These are phyloP conservation scores for Rhizoglyphus robini DNA, from an alignment of 1,140 invertebrate genomes.

Conservation along the genomic window DNA sequence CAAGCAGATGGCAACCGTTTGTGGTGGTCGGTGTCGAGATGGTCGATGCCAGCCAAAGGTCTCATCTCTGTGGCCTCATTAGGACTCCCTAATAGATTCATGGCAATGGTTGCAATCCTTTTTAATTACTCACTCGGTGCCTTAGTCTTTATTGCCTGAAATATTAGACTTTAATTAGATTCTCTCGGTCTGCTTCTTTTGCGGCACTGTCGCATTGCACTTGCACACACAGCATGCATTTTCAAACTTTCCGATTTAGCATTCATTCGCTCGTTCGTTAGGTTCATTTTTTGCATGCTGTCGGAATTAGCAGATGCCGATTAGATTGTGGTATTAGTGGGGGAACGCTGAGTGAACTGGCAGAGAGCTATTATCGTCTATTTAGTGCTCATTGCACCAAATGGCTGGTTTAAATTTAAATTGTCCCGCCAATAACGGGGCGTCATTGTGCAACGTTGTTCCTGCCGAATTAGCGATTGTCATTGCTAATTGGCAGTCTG, in stretches of 20 bases:
- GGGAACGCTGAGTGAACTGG: not conserved
- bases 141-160: not conserved
- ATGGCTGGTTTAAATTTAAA: no score
- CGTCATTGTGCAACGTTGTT: no score
- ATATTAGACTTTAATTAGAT: not conserved
- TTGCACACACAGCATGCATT: no score
- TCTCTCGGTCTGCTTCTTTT: not conserved
- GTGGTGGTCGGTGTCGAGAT: no score
- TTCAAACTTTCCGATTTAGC: not conserved
- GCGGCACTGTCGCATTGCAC: not conserved
- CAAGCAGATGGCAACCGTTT: no score
- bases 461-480: no score
- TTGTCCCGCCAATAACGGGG: no score
- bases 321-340: conserved; percentile 4
- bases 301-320: not conserved
- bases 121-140: not conserved
- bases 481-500: not conserved
- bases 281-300: not conserved
- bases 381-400: no score
- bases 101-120: not conserved
- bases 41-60: not conserved
- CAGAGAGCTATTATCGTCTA: not conserved
- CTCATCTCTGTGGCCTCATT: not conserved
- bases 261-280: not conserved
- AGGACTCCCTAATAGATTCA: not conserved